Percentiles rank a stretch among this genome's conserved stretches.
These are phyloP conservation scores for Branchinecta lynchi DNA, from an alignment of 1,140 invertebrate genomes.

Conservation along the genomic window DNA sequence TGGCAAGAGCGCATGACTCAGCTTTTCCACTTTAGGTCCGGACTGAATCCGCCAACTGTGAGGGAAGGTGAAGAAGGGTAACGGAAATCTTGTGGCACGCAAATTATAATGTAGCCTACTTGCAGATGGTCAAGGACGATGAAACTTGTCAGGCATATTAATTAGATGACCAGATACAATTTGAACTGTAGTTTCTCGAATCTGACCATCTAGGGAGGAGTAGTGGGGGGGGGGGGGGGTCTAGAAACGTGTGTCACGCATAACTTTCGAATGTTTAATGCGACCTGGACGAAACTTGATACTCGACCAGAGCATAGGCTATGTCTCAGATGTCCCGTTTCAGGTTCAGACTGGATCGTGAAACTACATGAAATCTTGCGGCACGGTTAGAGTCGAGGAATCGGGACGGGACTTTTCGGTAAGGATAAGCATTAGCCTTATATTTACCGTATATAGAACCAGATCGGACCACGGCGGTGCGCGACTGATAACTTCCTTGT, in stretches of 20 bases:
- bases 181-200: neutral
- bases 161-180: neutral
- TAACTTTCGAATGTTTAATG: neutral
- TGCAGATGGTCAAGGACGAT: neutral
- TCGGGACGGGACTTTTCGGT: neutral
- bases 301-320: neutral
- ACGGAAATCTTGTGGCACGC: too few relatives aligned
- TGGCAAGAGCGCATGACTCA: neutral
- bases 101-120: neutral
- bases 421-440: too few relatives aligned
- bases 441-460: too few relatives aligned
- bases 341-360: neutral
- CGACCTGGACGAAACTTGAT: neutral
- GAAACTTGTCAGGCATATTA: neutral
- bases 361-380: neutral
- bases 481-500: too few relatives aligned
- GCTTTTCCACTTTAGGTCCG: neutral
- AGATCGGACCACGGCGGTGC: too few relatives aligned
- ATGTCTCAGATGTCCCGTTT: neutral
- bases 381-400: neutral
- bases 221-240: neutral
- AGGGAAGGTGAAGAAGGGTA: too few relatives aligned
- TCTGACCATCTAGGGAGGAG: neutral
- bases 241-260: neutral
- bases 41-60: neutral